Evolutionary conservation across 1,140 invertebrate species (phyloP).

Genomic region (Ctenoplectra terminalis): DNA sequence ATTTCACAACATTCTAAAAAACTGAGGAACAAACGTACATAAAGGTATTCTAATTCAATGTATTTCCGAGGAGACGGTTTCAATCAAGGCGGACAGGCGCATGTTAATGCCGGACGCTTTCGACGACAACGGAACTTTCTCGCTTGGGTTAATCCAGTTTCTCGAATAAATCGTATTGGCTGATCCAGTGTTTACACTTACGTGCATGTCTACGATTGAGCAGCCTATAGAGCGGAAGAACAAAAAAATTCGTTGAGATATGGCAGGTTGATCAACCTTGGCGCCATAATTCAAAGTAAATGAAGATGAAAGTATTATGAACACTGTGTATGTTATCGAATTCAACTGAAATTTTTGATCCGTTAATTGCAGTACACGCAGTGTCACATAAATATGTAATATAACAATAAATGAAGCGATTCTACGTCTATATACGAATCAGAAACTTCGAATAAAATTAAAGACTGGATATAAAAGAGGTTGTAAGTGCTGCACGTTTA

Average conservation of each 20-base stretch:
- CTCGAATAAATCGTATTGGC: slow-evolving; percentile 76
- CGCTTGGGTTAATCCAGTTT: slow-evolving; percentile 80
- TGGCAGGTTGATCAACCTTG: slow-evolving; percentile 40
- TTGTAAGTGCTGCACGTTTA: no score
- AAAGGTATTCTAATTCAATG: slow-evolving; percentile 30
- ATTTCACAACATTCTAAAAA: background rate
- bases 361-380: no score
- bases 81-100: slow-evolving; percentile 49
- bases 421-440: no score
- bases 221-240: background rate
- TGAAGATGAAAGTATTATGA: background rate
- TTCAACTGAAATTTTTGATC: background rate
- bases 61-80: slow-evolving; percentile 49
- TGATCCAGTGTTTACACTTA: slow-evolving; percentile 27
- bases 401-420: no score
- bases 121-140: slow-evolving; percentile 80
- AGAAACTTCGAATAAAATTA: no score
- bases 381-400: no score
- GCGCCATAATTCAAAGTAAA: background rate
- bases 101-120: slow-evolving; percentile 71
- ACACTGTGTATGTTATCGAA: background rate
- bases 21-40: background rate
- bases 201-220: slow-evolving; percentile 13
- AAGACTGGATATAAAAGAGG: no score
- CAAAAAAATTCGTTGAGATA: background rate